Evolutionary conservation across 2,888 invertebrate genomes (phyloP).

Genomic region (Sphaerolaimus hirsutus): DNA sequence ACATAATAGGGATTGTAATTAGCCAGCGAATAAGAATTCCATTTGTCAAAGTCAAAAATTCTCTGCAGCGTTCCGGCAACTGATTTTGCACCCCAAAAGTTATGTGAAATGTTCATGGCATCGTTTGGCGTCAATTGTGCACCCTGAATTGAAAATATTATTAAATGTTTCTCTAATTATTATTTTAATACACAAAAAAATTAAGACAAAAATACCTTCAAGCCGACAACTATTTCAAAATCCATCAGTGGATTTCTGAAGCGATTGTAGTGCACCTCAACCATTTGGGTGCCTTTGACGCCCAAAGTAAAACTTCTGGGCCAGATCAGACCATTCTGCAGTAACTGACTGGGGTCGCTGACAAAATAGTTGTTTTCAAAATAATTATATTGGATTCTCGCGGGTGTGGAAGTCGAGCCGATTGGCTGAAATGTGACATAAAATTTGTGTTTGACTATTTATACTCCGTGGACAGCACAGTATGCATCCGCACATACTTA

Average conservation of each 20-base stretch:
- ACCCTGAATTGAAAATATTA: no score
- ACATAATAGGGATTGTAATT: slow-evolving; percentile 62
- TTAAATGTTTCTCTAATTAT: no score
- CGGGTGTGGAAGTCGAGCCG: no score
- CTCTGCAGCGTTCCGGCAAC: slow-evolving; percentile 47
- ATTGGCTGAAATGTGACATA: slow-evolving; percentile 3
- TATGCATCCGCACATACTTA: no score
- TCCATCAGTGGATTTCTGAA: slow-evolving; percentile 48
- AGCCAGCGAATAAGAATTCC: slow-evolving; percentile 90
- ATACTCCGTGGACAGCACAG: no score
- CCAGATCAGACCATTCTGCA: slow-evolving; percentile 24
- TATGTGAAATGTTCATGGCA: slow-evolving; percentile 59
- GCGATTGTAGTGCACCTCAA: slow-evolving; percentile 62
- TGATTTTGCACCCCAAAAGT: slow-evolving; percentile 78
- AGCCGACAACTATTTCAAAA: slow-evolving; percentile 79
- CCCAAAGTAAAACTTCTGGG: slow-evolving; percentile 60
- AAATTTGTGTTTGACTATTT: not conserved
- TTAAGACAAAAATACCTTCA: not conserved
- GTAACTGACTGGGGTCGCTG: slow-evolving; percentile 12
- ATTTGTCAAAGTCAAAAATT: slow-evolving; percentile 68
- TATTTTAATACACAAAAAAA: no score
- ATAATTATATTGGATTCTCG: slow-evolving; percentile 21
- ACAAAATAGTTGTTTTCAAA: slow-evolving; percentile 15
- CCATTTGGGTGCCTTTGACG: slow-evolving; percentile 77
- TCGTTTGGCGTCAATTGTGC: slow-evolving; percentile 43